Evolutionary conservation across 2,113 vertebrate species (phyloP).

Genomic region (Aptenodytes forsteri): DNA sequence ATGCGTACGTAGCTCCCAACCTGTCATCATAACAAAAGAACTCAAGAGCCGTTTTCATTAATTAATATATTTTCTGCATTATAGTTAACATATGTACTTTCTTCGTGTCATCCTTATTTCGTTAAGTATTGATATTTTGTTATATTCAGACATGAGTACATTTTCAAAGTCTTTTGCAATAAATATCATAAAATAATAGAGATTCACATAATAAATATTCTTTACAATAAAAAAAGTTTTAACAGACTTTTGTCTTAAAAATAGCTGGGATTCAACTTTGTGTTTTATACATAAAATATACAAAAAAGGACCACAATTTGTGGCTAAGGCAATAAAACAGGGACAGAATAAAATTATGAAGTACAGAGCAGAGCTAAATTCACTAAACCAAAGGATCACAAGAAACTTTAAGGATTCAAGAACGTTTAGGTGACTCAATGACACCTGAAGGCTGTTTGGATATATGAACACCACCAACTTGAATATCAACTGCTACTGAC

Average conservation of each 20-base stretch:
- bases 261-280: slow-evolving; percentile 96
- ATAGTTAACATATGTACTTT: slow-evolving; percentile 99
- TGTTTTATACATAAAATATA: slow-evolving; percentile 95
- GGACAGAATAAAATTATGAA: slow-evolving; percentile 75
- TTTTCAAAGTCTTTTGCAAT: slow-evolving; percentile 95
- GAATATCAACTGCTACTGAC: slow-evolving; percentile 48
- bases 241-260: slow-evolving; percentile 97
- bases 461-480: slow-evolving; percentile 61
- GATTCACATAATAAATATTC: slow-evolving; percentile 99
- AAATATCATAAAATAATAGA: slow-evolving; percentile 99
- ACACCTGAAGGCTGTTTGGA: slow-evolving; percentile 55
- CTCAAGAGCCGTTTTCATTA: slow-evolving; percentile 87
- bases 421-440: slow-evolving; percentile 56
- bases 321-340: slow-evolving; percentile 81
- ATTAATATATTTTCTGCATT: slow-evolving; percentile 99
- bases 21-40: slow-evolving; percentile 69
- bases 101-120: slow-evolving; percentile 91
- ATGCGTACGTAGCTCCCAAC: neutral
- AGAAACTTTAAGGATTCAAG: slow-evolving; percentile 45
- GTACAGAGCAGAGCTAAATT: slow-evolving; percentile 69
- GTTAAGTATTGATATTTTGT: slow-evolving; percentile 99
- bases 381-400: slow-evolving; percentile 49
- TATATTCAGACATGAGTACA: slow-evolving; percentile 99
- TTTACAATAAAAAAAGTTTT: slow-evolving; percentile 96
- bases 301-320: slow-evolving; percentile 86